Evolutionary conservation across 2,797 vertebrate genomes (phyloP).

Genomic region (Telmatherina bonti): DNA sequence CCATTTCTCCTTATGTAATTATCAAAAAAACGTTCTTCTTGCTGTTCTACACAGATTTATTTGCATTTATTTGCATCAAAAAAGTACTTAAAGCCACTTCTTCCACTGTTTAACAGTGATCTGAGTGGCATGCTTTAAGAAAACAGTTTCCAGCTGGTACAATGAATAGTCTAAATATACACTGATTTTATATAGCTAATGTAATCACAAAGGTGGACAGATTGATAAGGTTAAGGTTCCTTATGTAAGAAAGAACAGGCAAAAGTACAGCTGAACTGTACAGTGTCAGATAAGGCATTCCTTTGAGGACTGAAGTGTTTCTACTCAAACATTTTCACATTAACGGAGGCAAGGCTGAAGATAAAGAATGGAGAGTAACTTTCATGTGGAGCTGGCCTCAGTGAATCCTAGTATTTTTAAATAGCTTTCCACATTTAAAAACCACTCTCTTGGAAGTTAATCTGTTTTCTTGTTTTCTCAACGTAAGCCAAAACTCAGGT

Average conservation of each 20-base stretch:
- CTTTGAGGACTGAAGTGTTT: conserved; percentile 59
- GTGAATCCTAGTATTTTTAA: conserved; percentile 49
- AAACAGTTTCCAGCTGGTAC: conserved; percentile 22
- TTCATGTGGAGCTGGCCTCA: conserved; percentile 21
- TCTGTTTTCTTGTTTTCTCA: conserved; percentile 56
- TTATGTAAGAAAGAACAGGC: conserved; percentile 45
- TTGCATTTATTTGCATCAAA: conserved; percentile 46
- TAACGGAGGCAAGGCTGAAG: conserved; percentile 7
- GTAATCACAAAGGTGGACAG: conserved; percentile 42
- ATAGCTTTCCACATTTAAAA: conserved; percentile 46
- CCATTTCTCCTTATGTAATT: conserved; percentile 28
- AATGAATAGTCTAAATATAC: conserved; percentile 25
- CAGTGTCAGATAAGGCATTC: conserved; percentile 77
- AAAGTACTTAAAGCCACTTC: conserved; percentile 27
- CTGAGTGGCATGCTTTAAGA: conserved; percentile 38
- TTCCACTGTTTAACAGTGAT: conserved; percentile 31
- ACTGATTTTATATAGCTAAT: conserved; percentile 41
- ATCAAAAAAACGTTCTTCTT: conserved; percentile 39
- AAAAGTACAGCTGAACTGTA: conserved; percentile 64
- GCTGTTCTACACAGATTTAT: conserved; percentile 37
- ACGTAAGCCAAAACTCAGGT: conserved; percentile 79
- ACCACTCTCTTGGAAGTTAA: conserved; percentile 38
- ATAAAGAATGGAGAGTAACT: conserved; percentile 5
- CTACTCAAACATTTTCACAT: conserved; percentile 35
- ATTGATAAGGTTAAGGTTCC: conserved; percentile 39